Percentiles rank a stretch among this genome's conserved stretches.
These are phyloP conservation scores for Actenoides hombroni DNA, from an alignment of 2,113 vertebrate genomes.

Conservation along the genomic window DNA sequence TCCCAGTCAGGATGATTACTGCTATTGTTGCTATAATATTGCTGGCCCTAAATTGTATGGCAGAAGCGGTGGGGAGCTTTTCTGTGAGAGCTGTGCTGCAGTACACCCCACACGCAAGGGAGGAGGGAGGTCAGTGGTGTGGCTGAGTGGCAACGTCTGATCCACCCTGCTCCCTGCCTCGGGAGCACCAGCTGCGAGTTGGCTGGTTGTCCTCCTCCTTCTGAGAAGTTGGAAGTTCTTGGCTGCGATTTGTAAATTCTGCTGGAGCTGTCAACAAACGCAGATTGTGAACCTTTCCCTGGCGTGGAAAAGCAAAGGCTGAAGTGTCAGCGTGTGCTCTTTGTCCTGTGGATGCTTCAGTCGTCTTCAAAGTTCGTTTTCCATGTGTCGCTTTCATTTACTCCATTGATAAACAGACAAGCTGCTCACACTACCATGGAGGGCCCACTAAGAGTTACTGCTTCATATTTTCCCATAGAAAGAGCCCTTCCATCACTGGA, in stretches of 20 bases:
- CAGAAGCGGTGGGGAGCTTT: not conserved
- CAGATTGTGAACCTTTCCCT: not conserved
- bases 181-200: accelerated
- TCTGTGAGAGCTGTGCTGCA: not conserved
- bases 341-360: not conserved
- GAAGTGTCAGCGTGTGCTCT: not conserved
- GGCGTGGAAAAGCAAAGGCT: not conserved
- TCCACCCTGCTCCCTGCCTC: accelerated
- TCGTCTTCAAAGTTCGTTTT: not conserved
- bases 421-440: not conserved
- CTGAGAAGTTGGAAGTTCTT: not conserved
- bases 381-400: not conserved
- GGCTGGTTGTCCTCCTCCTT: not conserved
- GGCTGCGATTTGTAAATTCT: not conserved
- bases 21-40: not conserved
- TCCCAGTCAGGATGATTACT: not conserved
- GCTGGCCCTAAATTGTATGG: not conserved
- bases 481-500: accelerated
- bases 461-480: not conserved
- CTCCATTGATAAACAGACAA: not conserved
- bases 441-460: not conserved
- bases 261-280: not conserved
- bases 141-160: accelerated
- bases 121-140: not conserved
- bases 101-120: not conserved